Evolutionary conservation across 2,888 invertebrate genomes (phyloP), one percentile per base, ranked within the genome.

Genomic region (Alviniconcha strummeri): DNA sequence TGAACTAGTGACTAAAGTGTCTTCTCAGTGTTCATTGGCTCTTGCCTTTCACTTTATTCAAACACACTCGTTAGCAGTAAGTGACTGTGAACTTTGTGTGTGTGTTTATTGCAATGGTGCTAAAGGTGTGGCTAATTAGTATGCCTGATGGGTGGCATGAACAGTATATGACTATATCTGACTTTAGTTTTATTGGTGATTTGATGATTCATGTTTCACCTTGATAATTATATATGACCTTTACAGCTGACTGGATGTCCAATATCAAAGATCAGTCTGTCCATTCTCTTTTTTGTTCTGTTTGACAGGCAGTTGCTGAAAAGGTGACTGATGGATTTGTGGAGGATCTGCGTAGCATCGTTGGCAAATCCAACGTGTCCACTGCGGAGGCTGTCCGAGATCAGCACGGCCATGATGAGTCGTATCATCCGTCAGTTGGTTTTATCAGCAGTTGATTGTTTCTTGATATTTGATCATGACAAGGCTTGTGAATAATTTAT

Each of bases 391-490:
- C 94, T n/a, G 90, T 94, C 4, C 87, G 94, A 80, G 91, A 92
- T 77, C 93, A 93, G 80, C 93, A 93, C 87, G 90, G 92, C 0
- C 89, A 90, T 74, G 93, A 93, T 89, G 93, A 93, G 82, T 93
- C 93, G 0, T 91, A 92, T 83, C 92, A 92, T 84, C 80, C 79
- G 93, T 93, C 89, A 86, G 89, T 56, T 13, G 60, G 13, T 60
- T 13, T 78, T 11, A 57, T 13, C 76, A 76, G 36, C 36, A 52
- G 17, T 78, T 55, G 57, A 3, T 17, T 56, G 55, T 56, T 77
- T 55, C 5, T 15, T 56, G 54, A 0, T 67, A 11, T 81, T n/a
- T n/a, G 54, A 2, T 80, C 52, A 11, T n/a, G 52, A 67, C 67
- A n/a, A 52, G 55, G 54, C n/a, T n/a, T n/a, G n/a, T n/a, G n/a